These are phyloP conservation scores for Pseudotriccus pelzelni DNA, from an alignment of 2,797 vertebrate genomes.

Conservation along the genomic window DNA sequence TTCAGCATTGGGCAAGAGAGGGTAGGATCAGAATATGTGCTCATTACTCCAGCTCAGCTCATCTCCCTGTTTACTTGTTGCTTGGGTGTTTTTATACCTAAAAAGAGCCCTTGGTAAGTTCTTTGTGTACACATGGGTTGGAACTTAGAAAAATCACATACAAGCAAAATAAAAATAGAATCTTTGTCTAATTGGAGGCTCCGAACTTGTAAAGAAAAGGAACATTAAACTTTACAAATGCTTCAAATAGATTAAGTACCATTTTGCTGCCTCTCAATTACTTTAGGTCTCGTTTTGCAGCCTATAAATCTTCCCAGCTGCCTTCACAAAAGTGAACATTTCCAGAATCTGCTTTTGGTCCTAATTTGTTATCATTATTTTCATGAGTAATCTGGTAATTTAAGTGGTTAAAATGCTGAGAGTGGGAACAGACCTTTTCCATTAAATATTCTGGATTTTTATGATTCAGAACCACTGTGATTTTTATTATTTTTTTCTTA, in stretches of 20 bases:
- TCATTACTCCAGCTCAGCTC: background rate
- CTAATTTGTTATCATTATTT: background rate
- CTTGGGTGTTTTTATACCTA: background rate
- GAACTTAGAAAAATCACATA: background rate
- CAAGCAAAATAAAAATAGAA: background rate
- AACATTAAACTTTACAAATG: background rate
- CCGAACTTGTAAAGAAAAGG: background rate
- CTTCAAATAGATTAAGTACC: background rate
- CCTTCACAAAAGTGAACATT: background rate
- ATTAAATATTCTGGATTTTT: background rate
- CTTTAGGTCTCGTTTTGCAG: background rate
- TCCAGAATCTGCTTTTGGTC: background rate
- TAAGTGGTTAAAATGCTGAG: background rate
- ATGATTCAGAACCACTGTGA: background rate
- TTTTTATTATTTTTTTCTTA: background rate
- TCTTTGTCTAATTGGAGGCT: background rate
- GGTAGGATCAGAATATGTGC: background rate
- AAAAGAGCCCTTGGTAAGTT: background rate
- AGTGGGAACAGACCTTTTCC: background rate
- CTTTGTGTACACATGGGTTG: accelerated
- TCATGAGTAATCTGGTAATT: background rate
- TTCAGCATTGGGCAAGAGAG: background rate
- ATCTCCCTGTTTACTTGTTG: background rate
- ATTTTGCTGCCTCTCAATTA: background rate
- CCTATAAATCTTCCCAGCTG: background rate